Evolutionary conservation across 2,888 invertebrate genomes (phyloP), one percentile per base, ranked within the genome.

Genomic region (Pseudanteris insignis): DNA sequence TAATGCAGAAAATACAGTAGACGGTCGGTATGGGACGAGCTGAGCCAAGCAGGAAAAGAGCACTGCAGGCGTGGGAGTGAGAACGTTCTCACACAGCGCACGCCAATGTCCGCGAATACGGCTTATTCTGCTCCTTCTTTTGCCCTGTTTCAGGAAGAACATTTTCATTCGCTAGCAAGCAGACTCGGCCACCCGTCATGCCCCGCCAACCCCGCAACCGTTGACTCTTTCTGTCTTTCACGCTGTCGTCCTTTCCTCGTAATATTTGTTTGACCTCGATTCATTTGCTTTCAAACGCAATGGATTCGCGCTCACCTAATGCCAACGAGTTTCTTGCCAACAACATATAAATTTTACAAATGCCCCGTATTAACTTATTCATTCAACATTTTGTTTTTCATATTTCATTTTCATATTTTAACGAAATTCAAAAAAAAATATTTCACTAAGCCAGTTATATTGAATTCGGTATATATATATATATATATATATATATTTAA

Each of bases 31-130:
- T 47, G 43, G 28, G 40, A 11, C 33, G n/a, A 36, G 21, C 33
- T 21, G 40, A 36, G 44, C 37, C 43, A 66, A 64, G 65, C 69
- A 74, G 75, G 75, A 75, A 78, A 74, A 72, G 76, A 76, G 73
- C 67, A 73, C 73, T 73, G 61, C 65, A 67, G 70, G 70, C 79
- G 79, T 79, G 79, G 78, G 78, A 79, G 78, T 79, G 78, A 74
- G 79, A 79, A 79, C 69, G 71, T 78, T 79, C 79, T 79, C 79
- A 79, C n/a, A n/a, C 77, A 78, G 71, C 68, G 64, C 63, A 51
- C 51, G 66, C 61, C 68, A 68, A 70, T 70, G 68, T 55, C 66
- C 67, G 63, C 53, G 24, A 36, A 36, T 43, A 44, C 44, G 29
- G 10, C 24, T 43, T 53, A 47, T 48, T 53, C 47, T 29, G 47